Base-by-base conservation (phyloP, 2,888 invertebrate genomes). In the Pristionchus japonicus region DNA sequence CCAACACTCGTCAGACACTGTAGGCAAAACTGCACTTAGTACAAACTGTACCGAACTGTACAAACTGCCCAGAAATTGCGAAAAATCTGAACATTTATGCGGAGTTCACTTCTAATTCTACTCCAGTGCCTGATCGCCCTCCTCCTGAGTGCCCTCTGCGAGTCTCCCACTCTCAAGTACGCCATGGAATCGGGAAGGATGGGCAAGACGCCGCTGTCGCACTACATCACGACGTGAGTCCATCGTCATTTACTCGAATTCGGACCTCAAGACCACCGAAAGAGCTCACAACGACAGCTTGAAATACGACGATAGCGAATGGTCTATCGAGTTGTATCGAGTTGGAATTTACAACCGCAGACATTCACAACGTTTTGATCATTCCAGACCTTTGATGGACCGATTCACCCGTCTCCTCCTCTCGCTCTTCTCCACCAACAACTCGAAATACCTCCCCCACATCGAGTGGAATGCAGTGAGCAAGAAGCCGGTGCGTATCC, bases 351-450 rank as follows among this genome's bases (percentile, higher is more conserved):
- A n/a, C n/a, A n/a, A n/a, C n/a, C n/a, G n/a, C n/a, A n/a, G n/a
- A n/a, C n/a, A n/a, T n/a, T n/a, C n/a, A n/a, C n/a, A n/a, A n/a
- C n/a, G n/a, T n/a, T n/a, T n/a, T n/a, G n/a, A n/a, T n/a, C n/a
- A 37, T 31, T 49, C 31, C 52, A 82, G 82, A 31, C 82, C 82
- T 31, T 52, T 82, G 1, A 82, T 64, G 85, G 85, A 85, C n/a
- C 23, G 64, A 40, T 64, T 85, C 40, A 40, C 64, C 64, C 85
- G 85, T 27, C 85, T 85, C 4, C 40, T 85, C 34, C 64, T 61
- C 27, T 40, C 47, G 11, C 27, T 85, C 7, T 64, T 57, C 57
- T 85, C 57, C 77, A 7, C 17, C 77, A 43, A 9, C 9, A 20
- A 77, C 4, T 77, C 77, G 11, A 77, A 77, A 15, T 77, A 47